A percentile compares a stretch with the other conserved stretches of the same genome.
phyloP scores from a whole-genome alignment of 92 coral and sea anemone genomes.

The Zoanthus sansibaricus region DNA sequence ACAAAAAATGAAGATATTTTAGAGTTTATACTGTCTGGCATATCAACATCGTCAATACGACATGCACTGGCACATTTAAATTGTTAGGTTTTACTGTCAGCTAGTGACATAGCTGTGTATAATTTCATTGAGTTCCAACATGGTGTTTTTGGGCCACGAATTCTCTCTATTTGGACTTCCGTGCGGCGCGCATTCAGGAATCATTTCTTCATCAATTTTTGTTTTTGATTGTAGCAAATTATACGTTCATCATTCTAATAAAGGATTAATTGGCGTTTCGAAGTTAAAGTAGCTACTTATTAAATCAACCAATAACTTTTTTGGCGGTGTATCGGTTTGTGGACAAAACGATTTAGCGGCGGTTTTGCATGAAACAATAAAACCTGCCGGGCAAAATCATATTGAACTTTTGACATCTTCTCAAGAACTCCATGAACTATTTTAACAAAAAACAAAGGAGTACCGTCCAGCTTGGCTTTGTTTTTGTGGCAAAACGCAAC shows the following conservation, averaged over 20 bases:
- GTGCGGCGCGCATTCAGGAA: neutral
- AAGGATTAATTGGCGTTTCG: conserved; percentile 40
- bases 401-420: neutral
- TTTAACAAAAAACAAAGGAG: neutral
- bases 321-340: conserved; percentile 29
- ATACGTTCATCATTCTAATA: conserved; percentile 35
- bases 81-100: conserved; percentile 1
- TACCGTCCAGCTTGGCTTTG: neutral
- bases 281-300: conserved; percentile 16
- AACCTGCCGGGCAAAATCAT: neutral
- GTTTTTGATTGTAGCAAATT: conserved; percentile 19
- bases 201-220: conserved; percentile 16
- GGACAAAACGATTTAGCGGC: conserved; percentile 48
- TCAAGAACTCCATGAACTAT: neutral
- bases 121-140: neutral
- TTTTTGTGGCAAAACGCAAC: conserved; percentile 51
- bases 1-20: neutral
- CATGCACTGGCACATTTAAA: neutral
- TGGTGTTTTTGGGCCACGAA: neutral
- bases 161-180: neutral
- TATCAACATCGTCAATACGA: neutral
- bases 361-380: neutral
- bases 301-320: conserved; percentile 16
- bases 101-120: neutral
- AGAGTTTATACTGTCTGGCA: conserved; percentile 4